phyloP scores from a whole-genome alignment of 2,797 vertebrate genomes.

The Pygocentrus nattereri region DNA sequence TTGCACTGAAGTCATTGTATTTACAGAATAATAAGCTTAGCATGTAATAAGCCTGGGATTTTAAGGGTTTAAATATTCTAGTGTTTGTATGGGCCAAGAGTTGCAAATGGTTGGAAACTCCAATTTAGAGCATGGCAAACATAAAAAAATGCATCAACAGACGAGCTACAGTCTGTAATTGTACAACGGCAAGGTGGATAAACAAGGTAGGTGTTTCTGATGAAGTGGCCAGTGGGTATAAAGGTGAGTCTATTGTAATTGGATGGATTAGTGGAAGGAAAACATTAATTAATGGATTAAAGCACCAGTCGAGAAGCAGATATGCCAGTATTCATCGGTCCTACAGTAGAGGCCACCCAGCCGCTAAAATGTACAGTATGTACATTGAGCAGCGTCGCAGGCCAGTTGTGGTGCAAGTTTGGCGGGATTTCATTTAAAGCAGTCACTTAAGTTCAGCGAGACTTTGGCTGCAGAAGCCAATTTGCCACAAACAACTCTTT shows the following conservation, averaged over 20 bases:
- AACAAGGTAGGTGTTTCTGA: no score
- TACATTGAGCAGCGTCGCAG: background rate
- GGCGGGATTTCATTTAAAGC: background rate
- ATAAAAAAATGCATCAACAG: no score
- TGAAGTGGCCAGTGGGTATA: no score
- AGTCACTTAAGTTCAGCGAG: background rate
- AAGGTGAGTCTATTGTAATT: background rate
- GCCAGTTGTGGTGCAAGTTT: background rate
- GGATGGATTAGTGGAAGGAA: background rate
- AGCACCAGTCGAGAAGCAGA: background rate
- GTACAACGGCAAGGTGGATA: no score
- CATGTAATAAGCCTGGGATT: no score
- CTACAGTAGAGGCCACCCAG: background rate
- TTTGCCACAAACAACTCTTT: conserved; percentile 1
- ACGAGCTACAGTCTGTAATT: no score
- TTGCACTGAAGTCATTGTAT: no score
- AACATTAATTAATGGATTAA: background rate
- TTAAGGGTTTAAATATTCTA: no score
- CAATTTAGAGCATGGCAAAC: no score
- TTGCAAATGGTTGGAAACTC: no score
- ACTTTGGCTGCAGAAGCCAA: background rate
- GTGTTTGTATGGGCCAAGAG: no score
- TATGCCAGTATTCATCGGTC: background rate
- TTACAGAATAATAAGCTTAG: no score
- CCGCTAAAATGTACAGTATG: background rate